Conservation (phyloP, 1,140 invertebrate genomes). For the Drosophila sulfurigaster region DNA sequence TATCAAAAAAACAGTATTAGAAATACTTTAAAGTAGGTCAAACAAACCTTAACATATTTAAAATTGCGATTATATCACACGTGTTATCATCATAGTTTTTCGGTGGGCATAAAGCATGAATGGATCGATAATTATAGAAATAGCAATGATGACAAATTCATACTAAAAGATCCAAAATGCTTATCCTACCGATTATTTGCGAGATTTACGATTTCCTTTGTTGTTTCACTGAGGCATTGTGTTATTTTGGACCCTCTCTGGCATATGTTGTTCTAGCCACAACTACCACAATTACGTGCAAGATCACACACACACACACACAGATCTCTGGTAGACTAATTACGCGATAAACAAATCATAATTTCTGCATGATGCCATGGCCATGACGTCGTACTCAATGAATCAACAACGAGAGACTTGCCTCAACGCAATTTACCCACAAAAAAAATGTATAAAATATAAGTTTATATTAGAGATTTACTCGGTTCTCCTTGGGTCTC, state of each 20-base stretch:
- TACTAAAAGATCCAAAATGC: conserved; percentile 11
- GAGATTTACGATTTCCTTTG: conserved; percentile 27
- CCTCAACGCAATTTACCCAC: conserved; percentile 21
- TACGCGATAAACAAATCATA: conserved; percentile 56
- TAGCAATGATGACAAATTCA: conserved; percentile 31
- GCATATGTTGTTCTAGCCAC: conserved; percentile 9
- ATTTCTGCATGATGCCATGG: conserved; percentile 45
- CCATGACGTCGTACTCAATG: conserved; percentile 56
- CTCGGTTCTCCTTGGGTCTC: neutral
- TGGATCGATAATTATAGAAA: conserved; percentile 30
- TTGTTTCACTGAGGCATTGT: conserved; percentile 23
- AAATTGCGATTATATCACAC: neutral
- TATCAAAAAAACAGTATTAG: too few relatives aligned
- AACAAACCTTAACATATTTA: too few relatives aligned
- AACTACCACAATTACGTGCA: conserved; percentile 13
- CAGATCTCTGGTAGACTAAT: neutral
- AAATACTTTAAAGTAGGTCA: too few relatives aligned
- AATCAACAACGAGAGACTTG: conserved; percentile 33
- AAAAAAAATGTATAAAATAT: neutral
- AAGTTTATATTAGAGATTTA: neutral
- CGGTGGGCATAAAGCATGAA: neutral
- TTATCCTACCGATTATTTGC: neutral
- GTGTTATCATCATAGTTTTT: neutral
- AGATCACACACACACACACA: conserved; percentile 23
- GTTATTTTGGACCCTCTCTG: conserved; percentile 20